These are phyloP conservation scores for Globodera ellingtonae DNA, from an alignment of 1,140 invertebrate genomes.

Conservation along the genomic window DNA sequence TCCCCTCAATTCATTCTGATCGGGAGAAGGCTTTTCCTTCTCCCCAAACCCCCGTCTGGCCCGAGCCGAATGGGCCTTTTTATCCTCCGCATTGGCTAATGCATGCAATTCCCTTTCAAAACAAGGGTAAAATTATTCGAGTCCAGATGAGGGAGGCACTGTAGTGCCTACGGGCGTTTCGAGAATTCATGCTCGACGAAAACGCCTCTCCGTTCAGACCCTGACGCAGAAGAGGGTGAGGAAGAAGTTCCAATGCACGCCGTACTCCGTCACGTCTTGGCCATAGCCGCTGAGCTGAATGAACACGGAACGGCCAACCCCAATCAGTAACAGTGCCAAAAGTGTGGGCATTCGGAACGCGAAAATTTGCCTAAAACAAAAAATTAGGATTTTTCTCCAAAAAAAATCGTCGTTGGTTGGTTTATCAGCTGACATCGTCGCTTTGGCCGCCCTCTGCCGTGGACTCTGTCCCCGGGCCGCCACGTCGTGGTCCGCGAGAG, in stretches of 20 bases:
- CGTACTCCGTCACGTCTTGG: conserved; percentile 86
- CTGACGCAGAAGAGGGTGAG: conserved; percentile 83
- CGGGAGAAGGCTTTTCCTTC: too few relatives aligned
- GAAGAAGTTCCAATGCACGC: conserved; percentile 95
- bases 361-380: conserved; percentile 40
- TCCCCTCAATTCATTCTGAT: too few relatives aligned
- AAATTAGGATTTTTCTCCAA: neutral
- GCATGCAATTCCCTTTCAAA: too few relatives aligned
- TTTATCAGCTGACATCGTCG: conserved; percentile 16
- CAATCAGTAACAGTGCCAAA: conserved; percentile 70
- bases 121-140: too few relatives aligned
- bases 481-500: conserved; percentile 29
- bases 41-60: too few relatives aligned
- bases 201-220: conserved; percentile 59
- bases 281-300: conserved; percentile 75
- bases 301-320: conserved; percentile 71
- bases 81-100: too few relatives aligned
- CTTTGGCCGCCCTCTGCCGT: conserved; percentile 7
- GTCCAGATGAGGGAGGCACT: too few relatives aligned
- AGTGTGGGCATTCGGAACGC: conserved; percentile 31
- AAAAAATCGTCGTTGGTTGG: too few relatives aligned
- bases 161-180: too few relatives aligned
- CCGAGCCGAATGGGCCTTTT: too few relatives aligned
- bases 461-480: neutral
- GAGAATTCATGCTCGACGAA: too few relatives aligned